A percentile compares a stretch with the other conserved stretches of the same genome.
Conservation (phyloP, 2,888 invertebrate species). For the Macaria notata region DNA sequence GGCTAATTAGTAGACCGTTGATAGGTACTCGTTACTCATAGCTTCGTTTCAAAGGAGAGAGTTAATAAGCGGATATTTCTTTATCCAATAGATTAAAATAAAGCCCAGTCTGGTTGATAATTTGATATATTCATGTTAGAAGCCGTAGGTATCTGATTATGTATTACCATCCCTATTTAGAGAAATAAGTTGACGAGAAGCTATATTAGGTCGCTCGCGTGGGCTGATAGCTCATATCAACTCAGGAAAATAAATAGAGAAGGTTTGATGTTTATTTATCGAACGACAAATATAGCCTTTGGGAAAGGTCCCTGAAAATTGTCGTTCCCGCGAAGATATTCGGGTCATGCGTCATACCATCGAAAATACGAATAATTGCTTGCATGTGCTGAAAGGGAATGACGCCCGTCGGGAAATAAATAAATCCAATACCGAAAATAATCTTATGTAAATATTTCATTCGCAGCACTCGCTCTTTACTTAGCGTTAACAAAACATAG, state of each 20-base stretch:
- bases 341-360: slow-evolving; percentile 69
- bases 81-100: too few relatives aligned
- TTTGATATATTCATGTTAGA: too few relatives aligned
- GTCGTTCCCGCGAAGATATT: slow-evolving; percentile 56
- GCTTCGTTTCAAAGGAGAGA: neutral
- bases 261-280: slow-evolving; percentile 19
- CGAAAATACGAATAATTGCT: slow-evolving; percentile 68
- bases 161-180: too few relatives aligned
- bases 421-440: slow-evolving; percentile 66
- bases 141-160: too few relatives aligned
- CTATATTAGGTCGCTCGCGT: neutral
- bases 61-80: too few relatives aligned
- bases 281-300: slow-evolving; percentile 25
- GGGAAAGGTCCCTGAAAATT: slow-evolving; percentile 40
- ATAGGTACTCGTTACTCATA: slow-evolving; percentile 7
- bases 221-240: slow-evolving; percentile 14
- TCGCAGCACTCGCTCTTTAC: slow-evolving; percentile 60
- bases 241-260: slow-evolving; percentile 3
- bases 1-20: slow-evolving; percentile 19
- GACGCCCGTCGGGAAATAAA: slow-evolving; percentile 67
- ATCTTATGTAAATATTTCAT: slow-evolving; percentile 70
- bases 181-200: too few relatives aligned
- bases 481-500: slow-evolving; percentile 71
- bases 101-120: too few relatives aligned
- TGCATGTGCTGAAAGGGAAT: slow-evolving; percentile 68